Base-by-base conservation (phyloP, 2,888 invertebrate species). In the Netelia fuscicornis region DNA sequence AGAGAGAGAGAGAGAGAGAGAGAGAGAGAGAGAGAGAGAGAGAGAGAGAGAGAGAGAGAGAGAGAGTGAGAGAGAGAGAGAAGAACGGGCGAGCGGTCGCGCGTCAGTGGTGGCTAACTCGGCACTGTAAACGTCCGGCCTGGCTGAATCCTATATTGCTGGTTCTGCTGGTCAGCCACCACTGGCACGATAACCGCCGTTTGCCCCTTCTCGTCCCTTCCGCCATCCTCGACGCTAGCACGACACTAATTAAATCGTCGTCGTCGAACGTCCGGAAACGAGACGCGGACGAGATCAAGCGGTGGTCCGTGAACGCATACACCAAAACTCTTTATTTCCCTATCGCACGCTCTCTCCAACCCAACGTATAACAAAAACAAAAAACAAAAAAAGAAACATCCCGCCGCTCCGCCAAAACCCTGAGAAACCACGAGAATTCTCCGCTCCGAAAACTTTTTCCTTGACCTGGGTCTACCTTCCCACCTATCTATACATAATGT, bases 201-300 rank as follows among this genome's bases (percentile, higher is more conserved):
- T 56, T 56, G 52, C 71, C 17, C 56, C 23, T 52, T 56, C 56
- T 48, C 48, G 56, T 58, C 17, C 56, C 64, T 44, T 20, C 48
- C 23, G 9, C 23, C 62, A 71, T 77, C 68, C 65, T 56, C 81
- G 74, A 68, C 74, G 48, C 74, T 78, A 17, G 17, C 56, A 37
- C 70, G 81, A 84, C 81, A 81, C 84, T 85, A 85, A 85, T 85
- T 85, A 85, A 85, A 85, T 85, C 84, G 84, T 85, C 81, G 81
- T 62, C 37, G 79, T 82, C 75, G 84, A 85, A 82, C 78, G 75
- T 72, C 84, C 81, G 84, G 81, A 79, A 64, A 52, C 68, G 56
- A 60, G 42, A 52, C 25, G 60, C 56, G 20, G 25, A 20, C 30
- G 17, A 81, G 78, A 78, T 75, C 81, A 74, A 81, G 78, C 74